phyloP scores from a whole-genome alignment of 2,113 vertebrate species.

The Xerus inauris region DNA sequence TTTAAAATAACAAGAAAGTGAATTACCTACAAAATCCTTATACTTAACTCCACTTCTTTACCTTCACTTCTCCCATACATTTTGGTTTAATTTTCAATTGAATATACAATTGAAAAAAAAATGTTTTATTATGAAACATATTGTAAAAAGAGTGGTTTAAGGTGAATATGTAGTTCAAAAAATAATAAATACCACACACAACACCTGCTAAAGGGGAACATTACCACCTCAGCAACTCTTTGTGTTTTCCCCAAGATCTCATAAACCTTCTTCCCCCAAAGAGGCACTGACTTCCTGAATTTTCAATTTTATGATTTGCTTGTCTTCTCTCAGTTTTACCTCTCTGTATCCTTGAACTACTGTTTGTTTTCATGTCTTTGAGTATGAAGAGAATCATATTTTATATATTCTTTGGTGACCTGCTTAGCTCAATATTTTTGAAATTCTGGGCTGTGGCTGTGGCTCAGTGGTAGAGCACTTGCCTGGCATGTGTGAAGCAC shows the following conservation, averaged over 20 bases:
- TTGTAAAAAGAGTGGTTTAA: background rate
- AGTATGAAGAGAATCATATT: background rate
- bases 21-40: constrained; percentile 3
- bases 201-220: background rate
- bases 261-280: background rate
- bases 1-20: background rate
- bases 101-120: background rate
- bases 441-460: too few relatives aligned
- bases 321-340: background rate
- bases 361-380: background rate
- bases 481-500: too few relatives aligned
- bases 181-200: background rate
- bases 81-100: background rate
- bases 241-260: background rate
- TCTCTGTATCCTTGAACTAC: background rate
- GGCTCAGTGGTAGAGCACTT: too few relatives aligned
- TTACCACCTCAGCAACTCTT: background rate
- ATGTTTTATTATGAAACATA: background rate
- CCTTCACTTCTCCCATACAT: background rate
- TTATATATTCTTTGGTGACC: background rate
- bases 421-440: background rate
- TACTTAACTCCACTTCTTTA: background rate
- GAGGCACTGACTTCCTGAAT: background rate
- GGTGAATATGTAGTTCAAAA: background rate
- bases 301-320: background rate